A percentile compares a stretch with the other conserved stretches of the same genome.
phyloP scores from a whole-genome alignment of 2,797 vertebrate genomes.

The Rhynchotus rufescens region DNA sequence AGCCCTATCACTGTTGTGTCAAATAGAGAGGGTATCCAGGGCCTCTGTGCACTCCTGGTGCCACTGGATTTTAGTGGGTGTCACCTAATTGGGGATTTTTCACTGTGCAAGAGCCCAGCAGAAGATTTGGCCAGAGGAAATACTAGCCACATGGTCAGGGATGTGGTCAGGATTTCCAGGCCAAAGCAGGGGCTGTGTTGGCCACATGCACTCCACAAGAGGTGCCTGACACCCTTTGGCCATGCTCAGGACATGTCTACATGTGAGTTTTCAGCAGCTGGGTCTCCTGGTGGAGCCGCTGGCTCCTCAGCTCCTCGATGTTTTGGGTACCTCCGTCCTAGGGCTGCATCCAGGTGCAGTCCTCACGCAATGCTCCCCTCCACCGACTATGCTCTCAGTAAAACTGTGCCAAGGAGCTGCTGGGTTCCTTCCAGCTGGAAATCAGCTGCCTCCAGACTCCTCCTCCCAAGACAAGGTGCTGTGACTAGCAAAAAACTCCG shows the following conservation, averaged over 20 bases:
- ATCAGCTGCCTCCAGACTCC: neutral
- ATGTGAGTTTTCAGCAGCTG: neutral
- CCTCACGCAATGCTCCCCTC: fast-evolving
- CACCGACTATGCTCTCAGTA: fast-evolving
- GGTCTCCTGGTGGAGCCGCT: fast-evolving
- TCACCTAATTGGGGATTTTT: neutral
- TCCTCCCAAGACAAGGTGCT: neutral
- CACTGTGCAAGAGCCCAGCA: fast-evolving
- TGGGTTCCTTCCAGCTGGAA: neutral
- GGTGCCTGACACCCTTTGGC: neutral
- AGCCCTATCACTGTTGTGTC: neutral
- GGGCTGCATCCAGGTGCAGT: neutral
- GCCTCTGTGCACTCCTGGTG: fast-evolving
- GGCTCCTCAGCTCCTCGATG: neutral
- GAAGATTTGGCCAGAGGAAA: neutral
- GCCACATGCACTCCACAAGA: neutral
- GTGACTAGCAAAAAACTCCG: neutral
- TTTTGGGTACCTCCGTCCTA: neutral
- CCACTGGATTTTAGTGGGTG: neutral
- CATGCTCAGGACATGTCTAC: neutral
- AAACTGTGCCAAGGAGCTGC: neutral
- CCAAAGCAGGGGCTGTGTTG: neutral
- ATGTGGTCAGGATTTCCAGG: neutral
- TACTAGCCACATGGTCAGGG: neutral
- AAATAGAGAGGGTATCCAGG: neutral